Conservation (phyloP, 2,888 invertebrate species). For the Theristus sp. region DNA sequence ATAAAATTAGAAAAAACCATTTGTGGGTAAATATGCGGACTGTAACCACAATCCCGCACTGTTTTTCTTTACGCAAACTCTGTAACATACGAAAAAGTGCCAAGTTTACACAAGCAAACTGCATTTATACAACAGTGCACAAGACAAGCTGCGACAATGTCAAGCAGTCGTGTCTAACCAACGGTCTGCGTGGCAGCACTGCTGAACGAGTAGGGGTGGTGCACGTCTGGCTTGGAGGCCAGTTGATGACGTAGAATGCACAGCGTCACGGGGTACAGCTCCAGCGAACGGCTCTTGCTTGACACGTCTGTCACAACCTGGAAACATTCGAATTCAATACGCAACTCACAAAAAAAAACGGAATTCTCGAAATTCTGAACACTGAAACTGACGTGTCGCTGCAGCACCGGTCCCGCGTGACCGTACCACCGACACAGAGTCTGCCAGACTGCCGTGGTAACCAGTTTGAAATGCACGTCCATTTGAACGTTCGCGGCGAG, state of each 20-base stretch:
- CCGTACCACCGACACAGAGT: not conserved
- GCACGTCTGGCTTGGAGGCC: not conserved
- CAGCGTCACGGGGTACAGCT: not conserved
- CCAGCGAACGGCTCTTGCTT: not conserved
- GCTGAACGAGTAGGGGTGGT: no score
- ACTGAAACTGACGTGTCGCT: not conserved
- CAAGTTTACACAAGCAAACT: no score
- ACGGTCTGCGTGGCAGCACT: not conserved
- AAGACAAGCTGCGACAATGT: not conserved
- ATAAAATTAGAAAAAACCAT: no score
- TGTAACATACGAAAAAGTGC: no score
- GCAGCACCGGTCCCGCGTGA: not conserved
- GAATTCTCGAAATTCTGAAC: no score
- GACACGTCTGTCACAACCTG: not conserved
- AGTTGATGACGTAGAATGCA: not conserved
- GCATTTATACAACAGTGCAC: no score
- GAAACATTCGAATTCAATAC: no score
- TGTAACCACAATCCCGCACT: no score
- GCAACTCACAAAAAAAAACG: no score
- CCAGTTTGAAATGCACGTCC: not conserved
- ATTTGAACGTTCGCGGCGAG: not conserved
- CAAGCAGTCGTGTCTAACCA: not conserved
- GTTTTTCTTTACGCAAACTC: no score
- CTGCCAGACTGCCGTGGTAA: not conserved
- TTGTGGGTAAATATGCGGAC: no score